Evolutionary conservation across 2,113 vertebrate genomes (phyloP).

Genomic region (Rhipidura dahli): DNA sequence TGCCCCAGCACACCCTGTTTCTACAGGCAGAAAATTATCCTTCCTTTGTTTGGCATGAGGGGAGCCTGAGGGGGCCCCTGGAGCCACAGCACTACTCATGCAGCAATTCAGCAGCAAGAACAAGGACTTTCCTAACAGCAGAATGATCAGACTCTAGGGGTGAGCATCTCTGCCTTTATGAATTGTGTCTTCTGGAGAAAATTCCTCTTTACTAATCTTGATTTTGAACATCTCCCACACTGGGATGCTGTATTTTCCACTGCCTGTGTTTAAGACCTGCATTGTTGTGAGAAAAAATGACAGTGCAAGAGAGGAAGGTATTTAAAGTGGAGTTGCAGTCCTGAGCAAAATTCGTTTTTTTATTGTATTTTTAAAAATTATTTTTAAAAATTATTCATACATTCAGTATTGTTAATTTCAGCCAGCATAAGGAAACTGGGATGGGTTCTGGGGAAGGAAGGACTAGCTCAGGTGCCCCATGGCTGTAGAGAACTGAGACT

Average conservation of each 20-base stretch:
- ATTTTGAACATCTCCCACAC: not conserved
- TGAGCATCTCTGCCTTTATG: not conserved
- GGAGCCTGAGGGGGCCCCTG: constrained; percentile 25
- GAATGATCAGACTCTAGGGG: not conserved
- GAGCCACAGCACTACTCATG: not conserved
- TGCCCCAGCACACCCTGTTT: constrained; percentile 5
- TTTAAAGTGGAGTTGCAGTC: not conserved
- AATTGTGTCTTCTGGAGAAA: not conserved
- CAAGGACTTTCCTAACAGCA: not conserved
- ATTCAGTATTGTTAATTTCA: not conserved
- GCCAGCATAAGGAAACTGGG: not conserved
- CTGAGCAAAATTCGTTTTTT: not conserved
- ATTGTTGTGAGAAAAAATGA: not conserved
- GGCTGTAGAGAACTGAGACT: not conserved
- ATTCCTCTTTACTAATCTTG: not conserved
- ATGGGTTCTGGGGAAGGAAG: not conserved
- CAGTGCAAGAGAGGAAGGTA: not conserved
- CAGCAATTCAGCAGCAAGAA: not conserved
- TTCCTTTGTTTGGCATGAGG: constrained; percentile 36
- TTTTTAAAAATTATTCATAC: not conserved
- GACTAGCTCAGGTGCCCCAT: not conserved
- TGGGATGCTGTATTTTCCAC: not conserved
- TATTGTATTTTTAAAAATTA: not conserved
- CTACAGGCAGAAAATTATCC: constrained; percentile 40
- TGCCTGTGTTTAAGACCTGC: not conserved